These are phyloP conservation scores for Anthopleura xanthogrammica DNA, from an alignment of 92 coral and sea anemone species.

Conservation along the genomic window DNA sequence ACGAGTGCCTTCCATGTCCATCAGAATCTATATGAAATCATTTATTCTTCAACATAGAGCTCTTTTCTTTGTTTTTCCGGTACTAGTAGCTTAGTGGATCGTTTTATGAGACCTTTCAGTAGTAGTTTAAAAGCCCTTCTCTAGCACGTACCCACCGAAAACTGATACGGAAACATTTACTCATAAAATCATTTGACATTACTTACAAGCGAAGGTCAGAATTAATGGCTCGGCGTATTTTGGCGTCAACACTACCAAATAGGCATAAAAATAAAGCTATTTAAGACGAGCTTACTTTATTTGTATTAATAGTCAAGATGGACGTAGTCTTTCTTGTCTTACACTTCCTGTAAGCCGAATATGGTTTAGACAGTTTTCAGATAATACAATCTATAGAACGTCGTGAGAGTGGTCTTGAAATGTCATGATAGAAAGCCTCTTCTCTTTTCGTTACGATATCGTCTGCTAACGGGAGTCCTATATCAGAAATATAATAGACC, in stretches of 20 bases:
- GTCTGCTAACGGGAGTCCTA: background rate
- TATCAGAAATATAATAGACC: background rate
- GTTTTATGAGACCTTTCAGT: background rate
- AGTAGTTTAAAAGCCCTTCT: background rate
- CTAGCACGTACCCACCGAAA: background rate
- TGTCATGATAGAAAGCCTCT: background rate
- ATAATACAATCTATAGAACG: background rate
- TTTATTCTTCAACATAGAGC: background rate
- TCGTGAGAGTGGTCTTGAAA: background rate
- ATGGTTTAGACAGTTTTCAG: background rate
- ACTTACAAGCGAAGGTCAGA: background rate
- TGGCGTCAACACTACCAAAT: background rate
- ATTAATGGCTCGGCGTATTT: background rate
- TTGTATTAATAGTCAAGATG: background rate
- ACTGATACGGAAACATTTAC: conserved; percentile 3
- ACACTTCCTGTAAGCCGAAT: background rate
- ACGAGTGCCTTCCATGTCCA: background rate
- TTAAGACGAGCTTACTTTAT: background rate
- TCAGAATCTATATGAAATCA: background rate
- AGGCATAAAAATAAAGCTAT: background rate
- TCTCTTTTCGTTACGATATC: background rate
- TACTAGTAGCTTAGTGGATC: background rate
- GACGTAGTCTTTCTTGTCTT: background rate
- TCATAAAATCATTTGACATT: background rate
- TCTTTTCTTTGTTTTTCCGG: background rate